Percentiles rank a stretch among this genome's conserved stretches.
phyloP scores from a whole-genome alignment of 1,140 invertebrate species.

The Chionoecetes opilio region DNA sequence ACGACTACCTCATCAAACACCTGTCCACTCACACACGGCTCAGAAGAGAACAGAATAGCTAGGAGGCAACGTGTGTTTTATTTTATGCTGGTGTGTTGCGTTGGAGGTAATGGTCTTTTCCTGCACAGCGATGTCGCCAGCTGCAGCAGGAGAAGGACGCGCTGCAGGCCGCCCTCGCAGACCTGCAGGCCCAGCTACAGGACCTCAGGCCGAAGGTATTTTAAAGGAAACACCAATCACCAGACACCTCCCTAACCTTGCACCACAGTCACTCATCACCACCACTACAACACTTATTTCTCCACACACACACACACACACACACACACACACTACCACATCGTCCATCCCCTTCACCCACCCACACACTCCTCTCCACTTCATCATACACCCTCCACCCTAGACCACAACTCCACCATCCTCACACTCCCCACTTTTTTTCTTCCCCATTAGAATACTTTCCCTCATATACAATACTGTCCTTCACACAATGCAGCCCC shows the following conservation, averaged over 20 bases:
- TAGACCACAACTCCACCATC: too few relatives aligned
- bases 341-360: not conserved
- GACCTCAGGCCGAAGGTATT: not conserved
- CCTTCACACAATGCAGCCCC: too few relatives aligned
- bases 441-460: too few relatives aligned
- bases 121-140: not conserved
- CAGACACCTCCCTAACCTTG: too few relatives aligned
- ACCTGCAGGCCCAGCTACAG: constrained; percentile 35
- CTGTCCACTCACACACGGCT: not conserved
- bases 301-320: not conserved
- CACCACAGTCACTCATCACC: too few relatives aligned
- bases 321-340: not conserved
- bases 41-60: not conserved
- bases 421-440: too few relatives aligned
- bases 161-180: not conserved
- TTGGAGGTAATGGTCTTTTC: not conserved
- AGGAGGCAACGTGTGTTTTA: too few relatives aligned
- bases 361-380: too few relatives aligned
- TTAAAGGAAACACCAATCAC: not conserved
- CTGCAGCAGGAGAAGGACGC: constrained; percentile 31
- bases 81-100: not conserved
- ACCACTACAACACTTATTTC: not conserved
- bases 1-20: not conserved
- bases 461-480: too few relatives aligned
- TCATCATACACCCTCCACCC: too few relatives aligned